These are phyloP conservation scores for Caenorhabditis auriculariae DNA, from an alignment of 2,888 invertebrate species.

Conservation along the genomic window DNA sequence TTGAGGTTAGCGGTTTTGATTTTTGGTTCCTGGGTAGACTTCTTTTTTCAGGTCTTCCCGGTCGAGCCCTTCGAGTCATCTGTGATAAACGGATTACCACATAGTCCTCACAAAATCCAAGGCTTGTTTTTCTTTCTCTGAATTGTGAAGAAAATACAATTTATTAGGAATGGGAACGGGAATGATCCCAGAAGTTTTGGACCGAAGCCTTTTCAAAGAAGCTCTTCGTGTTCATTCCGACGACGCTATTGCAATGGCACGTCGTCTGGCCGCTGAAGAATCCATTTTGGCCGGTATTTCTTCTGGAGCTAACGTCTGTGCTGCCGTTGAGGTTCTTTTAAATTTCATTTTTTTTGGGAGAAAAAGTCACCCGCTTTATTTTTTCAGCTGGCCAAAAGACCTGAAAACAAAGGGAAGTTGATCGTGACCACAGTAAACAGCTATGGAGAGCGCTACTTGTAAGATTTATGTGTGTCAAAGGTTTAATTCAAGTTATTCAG, in stretches of 20 bases:
- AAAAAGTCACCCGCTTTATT: neutral
- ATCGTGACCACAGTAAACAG: conserved; percentile 47
- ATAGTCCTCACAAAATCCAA: conserved; percentile 41
- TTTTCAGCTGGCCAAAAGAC: conserved; percentile 27
- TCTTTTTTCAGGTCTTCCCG: conserved; percentile 16
- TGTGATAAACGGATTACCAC: conserved; percentile 36
- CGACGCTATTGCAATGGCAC: conserved; percentile 40
- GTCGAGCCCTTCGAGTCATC: conserved; percentile 45
- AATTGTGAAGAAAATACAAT: neutral
- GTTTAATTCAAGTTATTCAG: conserved; percentile 15
- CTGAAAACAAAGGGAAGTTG: conserved; percentile 43
- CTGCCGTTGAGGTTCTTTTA: neutral
- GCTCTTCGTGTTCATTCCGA: conserved; percentile 31
- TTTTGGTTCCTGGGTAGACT: neutral
- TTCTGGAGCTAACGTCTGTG: neutral
- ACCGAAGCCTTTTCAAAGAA: conserved; percentile 18
- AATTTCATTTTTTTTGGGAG: neutral
- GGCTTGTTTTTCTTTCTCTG: conserved; percentile 8
- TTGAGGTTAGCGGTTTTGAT: conserved; percentile 9
- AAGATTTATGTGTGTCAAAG: too few relatives aligned
- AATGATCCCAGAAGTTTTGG: conserved; percentile 32
- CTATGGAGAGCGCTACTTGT: conserved; percentile 47
- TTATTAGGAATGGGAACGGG: conserved; percentile 45
- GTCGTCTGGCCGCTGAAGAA: conserved; percentile 38
- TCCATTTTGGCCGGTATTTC: conserved; percentile 43